Percentiles rank a stretch among this genome's conserved stretches.
Conservation (phyloP, 2,113 vertebrate species). For the Melanocharis versteri region DNA sequence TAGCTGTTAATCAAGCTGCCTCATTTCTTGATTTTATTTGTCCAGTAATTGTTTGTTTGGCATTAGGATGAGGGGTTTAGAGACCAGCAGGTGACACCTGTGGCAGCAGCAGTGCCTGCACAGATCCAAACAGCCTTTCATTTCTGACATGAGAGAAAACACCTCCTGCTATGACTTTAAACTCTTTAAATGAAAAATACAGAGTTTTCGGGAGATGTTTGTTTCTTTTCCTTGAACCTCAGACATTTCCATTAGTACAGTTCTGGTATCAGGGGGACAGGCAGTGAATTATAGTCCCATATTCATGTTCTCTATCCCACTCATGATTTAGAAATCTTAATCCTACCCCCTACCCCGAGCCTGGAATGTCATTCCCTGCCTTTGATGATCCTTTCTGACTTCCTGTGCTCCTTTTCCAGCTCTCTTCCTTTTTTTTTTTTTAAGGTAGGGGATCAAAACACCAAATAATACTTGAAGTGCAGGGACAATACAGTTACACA, state of each 20-base stretch:
- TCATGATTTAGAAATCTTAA: neutral
- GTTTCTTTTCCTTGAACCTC: neutral
- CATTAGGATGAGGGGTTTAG: neutral
- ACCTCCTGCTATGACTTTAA: neutral
- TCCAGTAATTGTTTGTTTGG: constrained; percentile 47
- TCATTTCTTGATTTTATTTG: constrained; percentile 42
- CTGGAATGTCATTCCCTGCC: neutral
- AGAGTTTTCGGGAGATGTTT: fast-evolving
- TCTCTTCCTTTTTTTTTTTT: neutral
- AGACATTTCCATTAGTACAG: neutral
- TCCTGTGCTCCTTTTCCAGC: neutral
- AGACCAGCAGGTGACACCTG: neutral
- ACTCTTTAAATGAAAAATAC: neutral
- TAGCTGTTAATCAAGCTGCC: constrained; percentile 31
- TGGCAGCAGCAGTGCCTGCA: neutral
- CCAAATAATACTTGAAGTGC: neutral
- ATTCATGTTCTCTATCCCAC: neutral
- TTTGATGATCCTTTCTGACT: neutral
- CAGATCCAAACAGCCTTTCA: neutral
- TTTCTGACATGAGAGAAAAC: neutral
- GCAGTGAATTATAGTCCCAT: neutral
- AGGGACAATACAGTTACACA: too few relatives aligned
- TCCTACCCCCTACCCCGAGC: neutral
- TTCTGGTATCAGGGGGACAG: neutral
- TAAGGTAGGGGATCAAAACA: neutral